A percentile compares a stretch with the other conserved stretches of the same genome.
Evolutionary conservation across 2,113 vertebrate genomes (phyloP).

Genomic region (Gallinago paraguaiae): DNA sequence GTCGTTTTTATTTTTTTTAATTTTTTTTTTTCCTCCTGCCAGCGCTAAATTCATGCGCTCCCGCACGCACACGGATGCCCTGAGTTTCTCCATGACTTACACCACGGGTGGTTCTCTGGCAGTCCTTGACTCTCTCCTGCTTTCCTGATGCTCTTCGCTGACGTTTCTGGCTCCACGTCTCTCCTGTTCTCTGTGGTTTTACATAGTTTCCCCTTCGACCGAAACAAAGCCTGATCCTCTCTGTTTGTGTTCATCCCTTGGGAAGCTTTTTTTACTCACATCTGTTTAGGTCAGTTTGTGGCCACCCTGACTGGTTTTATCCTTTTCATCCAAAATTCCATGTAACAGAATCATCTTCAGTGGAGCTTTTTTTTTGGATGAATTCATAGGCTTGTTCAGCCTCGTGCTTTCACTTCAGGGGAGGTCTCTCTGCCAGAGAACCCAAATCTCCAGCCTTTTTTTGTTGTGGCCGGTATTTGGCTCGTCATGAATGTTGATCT

Average conservation of each 20-base stretch:
- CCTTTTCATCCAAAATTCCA: neutral
- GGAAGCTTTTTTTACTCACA: neutral
- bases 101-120: neutral
- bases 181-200: neutral
- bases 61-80: accelerated
- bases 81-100: neutral
- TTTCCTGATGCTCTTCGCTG: neutral
- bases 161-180: neutral
- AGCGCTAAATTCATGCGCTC: accelerated
- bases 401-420: neutral
- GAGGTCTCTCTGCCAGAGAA: neutral
- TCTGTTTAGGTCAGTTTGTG: neutral
- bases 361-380: neutral
- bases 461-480: accelerated
- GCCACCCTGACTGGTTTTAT: neutral
- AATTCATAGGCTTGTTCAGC: neutral
- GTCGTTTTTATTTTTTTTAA: neutral
- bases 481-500: neutral
- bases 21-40: neutral
- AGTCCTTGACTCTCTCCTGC: neutral
- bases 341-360: accelerated
- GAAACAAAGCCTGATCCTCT: neutral
- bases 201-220: neutral
- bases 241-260: neutral
- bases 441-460: neutral